These are phyloP conservation scores for Simalia tracyae DNA, from an alignment of 2,797 vertebrate species.

Conservation along the genomic window DNA sequence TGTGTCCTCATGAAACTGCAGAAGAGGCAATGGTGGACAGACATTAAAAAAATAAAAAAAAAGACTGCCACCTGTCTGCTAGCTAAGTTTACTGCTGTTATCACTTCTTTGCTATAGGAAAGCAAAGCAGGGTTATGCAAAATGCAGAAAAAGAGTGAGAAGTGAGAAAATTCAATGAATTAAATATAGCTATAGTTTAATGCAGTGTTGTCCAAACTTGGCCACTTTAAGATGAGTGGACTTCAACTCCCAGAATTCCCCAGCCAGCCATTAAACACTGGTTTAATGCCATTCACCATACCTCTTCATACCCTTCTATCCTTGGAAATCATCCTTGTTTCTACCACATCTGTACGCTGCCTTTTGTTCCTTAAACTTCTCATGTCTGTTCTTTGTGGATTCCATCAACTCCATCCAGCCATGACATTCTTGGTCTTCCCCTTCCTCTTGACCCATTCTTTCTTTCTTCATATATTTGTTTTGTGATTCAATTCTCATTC, in stretches of 20 bases:
- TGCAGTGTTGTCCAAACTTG: neutral
- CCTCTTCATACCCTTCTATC: neutral
- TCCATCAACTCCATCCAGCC: neutral
- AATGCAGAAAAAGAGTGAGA: neutral
- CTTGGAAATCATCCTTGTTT: neutral
- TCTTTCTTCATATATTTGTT: neutral
- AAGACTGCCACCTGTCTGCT: neutral
- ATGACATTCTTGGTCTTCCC: too few species aligned
- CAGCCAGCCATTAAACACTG: too few species aligned
- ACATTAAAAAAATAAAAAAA: neutral
- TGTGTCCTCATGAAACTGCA: neutral
- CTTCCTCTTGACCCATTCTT: neutral
- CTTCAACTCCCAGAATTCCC: too few species aligned
- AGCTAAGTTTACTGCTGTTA: neutral
- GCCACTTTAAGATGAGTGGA: too few species aligned
- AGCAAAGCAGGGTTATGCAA: neutral
- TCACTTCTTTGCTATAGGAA: neutral
- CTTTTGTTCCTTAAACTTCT: neutral
- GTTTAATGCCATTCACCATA: neutral
- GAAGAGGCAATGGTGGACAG: neutral
- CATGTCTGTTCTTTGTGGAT: neutral
- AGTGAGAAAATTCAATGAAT: neutral
- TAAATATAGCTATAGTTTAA: neutral
- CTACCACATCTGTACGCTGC: neutral
- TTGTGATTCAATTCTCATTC: neutral